Base-by-base conservation (phyloP, 2,888 invertebrate species). In the Ophonus ardosiacus region DNA sequence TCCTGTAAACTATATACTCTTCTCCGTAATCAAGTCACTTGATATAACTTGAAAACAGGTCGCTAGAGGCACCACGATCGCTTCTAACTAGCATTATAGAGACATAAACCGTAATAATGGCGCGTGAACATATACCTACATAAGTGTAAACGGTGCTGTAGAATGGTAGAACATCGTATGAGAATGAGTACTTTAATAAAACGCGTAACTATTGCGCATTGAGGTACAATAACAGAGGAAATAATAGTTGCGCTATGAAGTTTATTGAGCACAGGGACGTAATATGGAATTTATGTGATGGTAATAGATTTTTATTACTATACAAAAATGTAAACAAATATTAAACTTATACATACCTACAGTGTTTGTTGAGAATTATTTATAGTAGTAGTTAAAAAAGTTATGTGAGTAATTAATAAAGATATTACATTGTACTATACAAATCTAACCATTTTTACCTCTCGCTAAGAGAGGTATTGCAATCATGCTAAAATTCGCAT, bases 21-120 rank as follows among this genome's bases (percentile, higher is more conserved):
- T 51, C 43, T 13, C 6, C 8, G 43, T 21, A 63, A 65, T 24
- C 65, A 31, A 24, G 31, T 31, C 24, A 68, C 38, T n/a, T 68
- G 10, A 68, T 63, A 21, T 68, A 68, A 68, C 24, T 38, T 31
- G 38, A 7, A 24, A 68, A 31, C 15, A 68, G 38, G 38, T 3
- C 31, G 68, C 68, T 68, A 38, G 31, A 7, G 38, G 31, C 68
- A 31, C 68, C 15, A 68, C 24, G 31, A 68, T 24, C 38, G 15
- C 68, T 63, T 10, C 63, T 24, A 13, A 63, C 63, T 38, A n/a
- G 68, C 24, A 68, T 24, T 68, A 68, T 68, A 68, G 15, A 68
- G 68, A 68, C 68, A 38, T 68, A 68, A 68, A 68, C 31, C 68
- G 61, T 18, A 61, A 61, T 61, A 21, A 61, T 18, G 61, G 61